These are phyloP conservation scores for Drosophila sechellia DNA, from an alignment of 1,140 invertebrate genomes.

Conservation along the genomic window DNA sequence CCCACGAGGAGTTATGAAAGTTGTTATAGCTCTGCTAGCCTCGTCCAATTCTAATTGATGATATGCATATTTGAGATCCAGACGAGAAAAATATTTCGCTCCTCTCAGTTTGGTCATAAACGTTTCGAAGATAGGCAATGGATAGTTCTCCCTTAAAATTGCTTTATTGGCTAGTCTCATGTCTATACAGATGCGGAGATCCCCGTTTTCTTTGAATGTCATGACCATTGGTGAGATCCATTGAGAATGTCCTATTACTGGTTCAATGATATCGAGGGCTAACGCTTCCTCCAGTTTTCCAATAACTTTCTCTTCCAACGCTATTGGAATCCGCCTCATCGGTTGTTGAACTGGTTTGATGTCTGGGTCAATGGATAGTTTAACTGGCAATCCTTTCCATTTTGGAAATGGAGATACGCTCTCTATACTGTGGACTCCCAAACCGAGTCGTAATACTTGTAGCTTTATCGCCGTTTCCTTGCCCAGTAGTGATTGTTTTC, in stretches of 20 bases:
- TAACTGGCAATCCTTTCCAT: background rate
- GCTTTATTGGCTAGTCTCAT: conserved; percentile 41
- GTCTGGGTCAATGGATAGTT: background rate
- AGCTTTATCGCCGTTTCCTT: too few species aligned
- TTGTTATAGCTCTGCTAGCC: background rate
- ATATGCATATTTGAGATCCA: conserved; percentile 12
- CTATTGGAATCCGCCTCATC: conserved; percentile 34
- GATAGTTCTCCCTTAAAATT: conserved; percentile 38
- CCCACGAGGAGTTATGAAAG: background rate
- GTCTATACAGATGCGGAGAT: conserved; percentile 26
- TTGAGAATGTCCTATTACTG: conserved; percentile 36
- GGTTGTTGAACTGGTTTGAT: conserved; percentile 25
- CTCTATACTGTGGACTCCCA: background rate
- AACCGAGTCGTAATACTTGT: background rate
- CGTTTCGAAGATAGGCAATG: conserved; percentile 31
- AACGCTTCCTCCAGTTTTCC: conserved; percentile 45
- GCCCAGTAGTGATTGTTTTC: background rate
- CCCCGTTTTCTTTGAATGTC: conserved; percentile 34
- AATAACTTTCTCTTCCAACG: conserved; percentile 32
- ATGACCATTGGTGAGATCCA: conserved; percentile 45
- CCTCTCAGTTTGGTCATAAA: conserved; percentile 38
- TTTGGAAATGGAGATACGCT: background rate
- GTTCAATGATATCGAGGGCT: conserved; percentile 55
- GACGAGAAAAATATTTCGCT: conserved; percentile 51
- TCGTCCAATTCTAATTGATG: conserved; percentile 11